Percentiles rank a stretch among this genome's conserved stretches.
Conservation (phyloP, 2,113 vertebrate genomes). For the Ariopsis seemanni region DNA sequence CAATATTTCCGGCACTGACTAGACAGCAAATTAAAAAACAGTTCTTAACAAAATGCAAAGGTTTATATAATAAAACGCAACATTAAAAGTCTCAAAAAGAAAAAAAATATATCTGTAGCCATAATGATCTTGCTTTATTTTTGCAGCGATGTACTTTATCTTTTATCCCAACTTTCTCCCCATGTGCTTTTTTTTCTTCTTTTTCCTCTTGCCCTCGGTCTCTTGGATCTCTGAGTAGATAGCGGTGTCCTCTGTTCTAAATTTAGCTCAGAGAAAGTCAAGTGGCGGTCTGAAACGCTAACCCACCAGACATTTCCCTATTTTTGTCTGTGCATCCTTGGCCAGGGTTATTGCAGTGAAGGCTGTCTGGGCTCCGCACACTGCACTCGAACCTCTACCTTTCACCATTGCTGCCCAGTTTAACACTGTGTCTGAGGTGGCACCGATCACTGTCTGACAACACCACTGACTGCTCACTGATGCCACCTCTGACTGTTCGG, state of each 20-base stretch:
- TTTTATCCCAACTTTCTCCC: neutral
- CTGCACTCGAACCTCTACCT: conserved; percentile 1
- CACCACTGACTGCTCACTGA: neutral
- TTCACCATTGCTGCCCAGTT: neutral
- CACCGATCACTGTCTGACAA: neutral
- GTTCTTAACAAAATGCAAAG: neutral
- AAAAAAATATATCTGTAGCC: neutral
- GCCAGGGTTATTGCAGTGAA: conserved; percentile 39
- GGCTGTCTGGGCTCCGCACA: conserved; percentile 26
- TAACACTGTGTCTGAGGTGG: neutral
- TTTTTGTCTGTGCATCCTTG: conserved; percentile 47
- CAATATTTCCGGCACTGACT: neutral
- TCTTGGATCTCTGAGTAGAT: conserved; percentile 50
- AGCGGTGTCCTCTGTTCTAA: conserved; percentile 60
- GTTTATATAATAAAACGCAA: neutral
- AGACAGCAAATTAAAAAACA: neutral
- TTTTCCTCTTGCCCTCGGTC: conserved; percentile 20
- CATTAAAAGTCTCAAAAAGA: neutral
- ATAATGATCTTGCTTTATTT: neutral
- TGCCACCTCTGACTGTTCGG: neutral
- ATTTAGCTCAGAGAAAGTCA: conserved; percentile 57
- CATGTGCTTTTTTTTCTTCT: neutral
- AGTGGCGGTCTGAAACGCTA: conserved; percentile 40
- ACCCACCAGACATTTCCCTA: conserved; percentile 51
- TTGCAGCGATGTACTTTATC: neutral